phyloP scores from a whole-genome alignment of 1,140 invertebrate genomes.

The Theocolax elegans region DNA sequence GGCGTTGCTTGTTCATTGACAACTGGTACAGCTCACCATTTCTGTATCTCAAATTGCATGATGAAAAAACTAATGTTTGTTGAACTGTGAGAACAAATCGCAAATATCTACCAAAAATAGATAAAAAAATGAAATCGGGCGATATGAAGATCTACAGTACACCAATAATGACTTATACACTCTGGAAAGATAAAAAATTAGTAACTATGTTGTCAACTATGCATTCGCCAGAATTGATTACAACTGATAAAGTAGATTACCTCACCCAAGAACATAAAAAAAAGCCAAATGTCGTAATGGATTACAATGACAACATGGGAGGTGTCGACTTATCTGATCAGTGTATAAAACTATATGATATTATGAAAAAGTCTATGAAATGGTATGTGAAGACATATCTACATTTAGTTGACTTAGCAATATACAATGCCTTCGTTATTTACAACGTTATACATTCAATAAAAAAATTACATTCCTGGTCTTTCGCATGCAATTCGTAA shows the following conservation, averaged over 20 bases:
- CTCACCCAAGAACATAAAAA: not conserved
- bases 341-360: not conserved
- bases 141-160: not conserved
- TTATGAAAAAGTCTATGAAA: not conserved
- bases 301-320: constrained; percentile 26
- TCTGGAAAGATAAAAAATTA: not conserved
- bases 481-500: not conserved
- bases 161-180: not conserved
- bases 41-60: not conserved
- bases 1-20: not conserved
- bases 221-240: not conserved
- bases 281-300: constrained; percentile 20
- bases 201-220: constrained; percentile 11
- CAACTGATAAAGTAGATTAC: constrained; percentile 7
- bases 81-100: not conserved
- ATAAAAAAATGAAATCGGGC: not conserved
- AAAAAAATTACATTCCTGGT: not conserved
- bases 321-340: constrained; percentile 16
- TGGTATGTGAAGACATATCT: not conserved
- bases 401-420: not conserved
- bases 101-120: not conserved
- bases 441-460: not conserved
- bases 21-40: not conserved
- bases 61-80: not conserved
- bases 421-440: not conserved